Evolutionary conservation across 1,140 invertebrate genomes (phyloP).

Genomic region (Parasteatoda tepidariorum): DNA sequence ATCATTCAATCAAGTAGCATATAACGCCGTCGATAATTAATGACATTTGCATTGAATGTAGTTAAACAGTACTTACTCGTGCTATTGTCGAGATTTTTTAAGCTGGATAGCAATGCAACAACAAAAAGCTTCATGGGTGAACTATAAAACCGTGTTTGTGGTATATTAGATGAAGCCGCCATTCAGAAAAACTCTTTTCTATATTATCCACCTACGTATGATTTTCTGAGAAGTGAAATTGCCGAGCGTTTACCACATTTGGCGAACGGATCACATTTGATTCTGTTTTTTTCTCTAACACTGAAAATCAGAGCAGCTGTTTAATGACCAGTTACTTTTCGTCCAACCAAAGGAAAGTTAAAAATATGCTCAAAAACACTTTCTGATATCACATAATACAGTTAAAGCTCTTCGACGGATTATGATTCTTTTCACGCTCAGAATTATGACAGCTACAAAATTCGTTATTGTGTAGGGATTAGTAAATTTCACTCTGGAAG

Average conservation of each 20-base stretch:
- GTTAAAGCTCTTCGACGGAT: too few species aligned
- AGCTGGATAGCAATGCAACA: constrained; percentile 44
- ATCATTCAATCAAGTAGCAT: too few species aligned
- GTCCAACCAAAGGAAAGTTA: background rate
- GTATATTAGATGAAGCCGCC: constrained; percentile 39
- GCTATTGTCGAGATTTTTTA: constrained; percentile 52
- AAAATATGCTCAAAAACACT: too few species aligned
- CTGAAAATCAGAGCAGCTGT: background rate
- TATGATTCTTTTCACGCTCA: too few species aligned
- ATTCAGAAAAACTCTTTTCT: constrained; percentile 9
- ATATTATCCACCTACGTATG: constrained; percentile 6
- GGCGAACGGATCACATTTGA: constrained; percentile 13
- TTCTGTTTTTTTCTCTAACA: background rate
- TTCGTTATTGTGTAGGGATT: too few species aligned
- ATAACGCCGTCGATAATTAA: too few species aligned
- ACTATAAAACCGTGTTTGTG: constrained; percentile 48
- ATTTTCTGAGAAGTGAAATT: background rate
- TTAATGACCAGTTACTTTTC: background rate
- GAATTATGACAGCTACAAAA: too few species aligned
- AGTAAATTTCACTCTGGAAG: too few species aligned
- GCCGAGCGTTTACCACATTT: constrained; percentile 33
- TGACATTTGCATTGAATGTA: too few species aligned
- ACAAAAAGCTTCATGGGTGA: constrained; percentile 56
- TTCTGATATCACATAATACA: too few species aligned
- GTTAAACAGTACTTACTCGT: constrained; percentile 57